These are phyloP conservation scores for Metallyticus violacea DNA, from an alignment of 2,888 invertebrate species.

Conservation along the genomic window DNA sequence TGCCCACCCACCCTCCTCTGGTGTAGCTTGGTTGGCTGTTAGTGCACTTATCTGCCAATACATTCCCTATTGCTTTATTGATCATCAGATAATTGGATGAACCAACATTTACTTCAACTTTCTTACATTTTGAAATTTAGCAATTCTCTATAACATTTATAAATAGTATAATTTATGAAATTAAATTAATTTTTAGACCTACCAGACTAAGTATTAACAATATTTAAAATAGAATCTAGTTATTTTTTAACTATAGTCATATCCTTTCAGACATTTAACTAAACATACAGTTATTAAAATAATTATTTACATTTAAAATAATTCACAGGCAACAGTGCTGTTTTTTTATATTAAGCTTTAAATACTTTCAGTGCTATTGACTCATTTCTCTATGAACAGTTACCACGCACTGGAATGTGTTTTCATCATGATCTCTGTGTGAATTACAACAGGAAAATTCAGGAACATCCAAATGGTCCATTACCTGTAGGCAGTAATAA, in stretches of 20 bases:
- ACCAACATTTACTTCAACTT: no score
- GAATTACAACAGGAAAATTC: background rate
- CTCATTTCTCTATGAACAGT: conserved; percentile 50
- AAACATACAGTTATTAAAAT: background rate
- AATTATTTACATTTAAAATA: background rate
- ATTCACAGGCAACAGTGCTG: background rate
- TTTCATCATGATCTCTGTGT: conserved; percentile 21
- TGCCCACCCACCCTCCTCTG: no score
- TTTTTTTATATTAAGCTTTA: background rate
- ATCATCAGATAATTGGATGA: no score
- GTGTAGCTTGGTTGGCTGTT: no score
- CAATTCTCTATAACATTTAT: no score
- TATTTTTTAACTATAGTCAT: background rate
- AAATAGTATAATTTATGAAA: no score
- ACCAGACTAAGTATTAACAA: no score
- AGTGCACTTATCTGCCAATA: no score
- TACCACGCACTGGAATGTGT: conserved; percentile 43
- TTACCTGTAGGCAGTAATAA: background rate
- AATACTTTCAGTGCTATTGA: conserved; percentile 5
- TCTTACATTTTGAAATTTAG: no score
- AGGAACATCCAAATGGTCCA: conserved; percentile 2
- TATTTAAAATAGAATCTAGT: no score
- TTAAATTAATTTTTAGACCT: no score
- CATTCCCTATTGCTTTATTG: no score
- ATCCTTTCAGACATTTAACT: background rate